These are phyloP conservation scores for Drosophila tristis DNA, from an alignment of 1,140 invertebrate species.

Conservation along the genomic window DNA sequence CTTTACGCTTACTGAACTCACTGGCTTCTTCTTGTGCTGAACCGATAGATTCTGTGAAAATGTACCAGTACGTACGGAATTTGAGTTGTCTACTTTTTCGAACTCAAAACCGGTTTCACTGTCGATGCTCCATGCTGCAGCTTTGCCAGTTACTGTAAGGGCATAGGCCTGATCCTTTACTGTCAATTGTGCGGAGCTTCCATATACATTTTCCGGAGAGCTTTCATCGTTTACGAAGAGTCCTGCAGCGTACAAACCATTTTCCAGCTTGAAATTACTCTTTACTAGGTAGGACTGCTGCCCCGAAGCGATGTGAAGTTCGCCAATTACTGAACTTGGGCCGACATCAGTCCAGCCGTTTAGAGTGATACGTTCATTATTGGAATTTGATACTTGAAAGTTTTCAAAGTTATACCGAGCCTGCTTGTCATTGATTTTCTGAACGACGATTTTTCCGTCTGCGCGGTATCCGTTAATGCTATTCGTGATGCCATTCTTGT, in stretches of 20 bases:
- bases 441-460: conserved; percentile 86
- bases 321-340: conserved; percentile 26
- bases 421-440: conserved; percentile 84
- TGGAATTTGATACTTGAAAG: conserved; percentile 85
- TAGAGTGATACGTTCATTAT: conserved; percentile 84
- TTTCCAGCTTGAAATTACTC: conserved; percentile 56
- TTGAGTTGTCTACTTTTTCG: conserved; percentile 25
- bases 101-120: conserved; percentile 39
- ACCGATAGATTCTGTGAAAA: conserved; percentile 40
- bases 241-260: conserved; percentile 54
- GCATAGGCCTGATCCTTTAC: conserved; percentile 36
- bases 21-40: conserved; percentile 50
- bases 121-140: conserved; percentile 39
- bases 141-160: conserved; percentile 50
- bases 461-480: conserved; percentile 85
- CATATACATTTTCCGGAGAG: conserved; percentile 59
- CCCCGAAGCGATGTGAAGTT: conserved; percentile 55
- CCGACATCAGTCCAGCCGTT: conserved; percentile 84
- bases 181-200: conserved; percentile 49
- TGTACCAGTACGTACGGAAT: conserved; percentile 38
- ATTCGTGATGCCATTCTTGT: conserved; percentile 84
- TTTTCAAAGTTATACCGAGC: conserved; percentile 86
- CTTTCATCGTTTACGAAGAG: conserved; percentile 69
- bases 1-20: conserved; percentile 42
- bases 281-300: conserved; percentile 63